Base-by-base conservation (phyloP, 2,113 vertebrate genomes). In the Alces alces region DNA sequence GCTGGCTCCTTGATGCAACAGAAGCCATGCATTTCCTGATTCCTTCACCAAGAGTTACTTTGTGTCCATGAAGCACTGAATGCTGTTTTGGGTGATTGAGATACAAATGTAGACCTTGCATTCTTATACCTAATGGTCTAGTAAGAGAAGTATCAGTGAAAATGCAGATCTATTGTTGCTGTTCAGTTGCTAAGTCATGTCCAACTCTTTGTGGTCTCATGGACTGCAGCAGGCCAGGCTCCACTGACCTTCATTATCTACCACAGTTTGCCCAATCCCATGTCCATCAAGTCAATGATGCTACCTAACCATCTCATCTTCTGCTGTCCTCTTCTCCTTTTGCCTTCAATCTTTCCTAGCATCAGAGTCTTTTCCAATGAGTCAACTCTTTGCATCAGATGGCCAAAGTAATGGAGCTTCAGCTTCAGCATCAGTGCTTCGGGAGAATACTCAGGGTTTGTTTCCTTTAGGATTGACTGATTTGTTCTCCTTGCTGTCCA, bases 1-100 rank as follows among this genome's bases (percentile, higher is more conserved):
- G 96, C 0, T 98, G 98, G 97, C 96, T 98, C 2, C 58, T 98
- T 66, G 92, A 98, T 2, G 17, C 78, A 86, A 64, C 11, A 43
- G 7, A 78, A 27, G 25, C 7, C 47, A 21, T n/a, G 17, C 30
- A n/a, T n/a, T 33, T 52, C 17, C 21, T 21, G 36, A 7, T 25
- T 28, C 27, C 23, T 25, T 60, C 30, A 1, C 2, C 19, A 10
- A 16, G 1, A 13, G 6, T 33, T 25, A 45, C 25, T 47, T 45
- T 45, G 8, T 2, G 2, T 3, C 6, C 10, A 14, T 2, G 0
- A 9, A 33, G 54, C 4, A n/a, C 30, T 0, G 0, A 19, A 1
- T 0, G 4, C 12, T 16, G 4, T 30, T 83, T 33, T 28, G 11
- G 30, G 52, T 28, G 55, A 21, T 2, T 2, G 16, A 16, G 6